Evolutionary conservation across 2,797 vertebrate species (phyloP).

Genomic region (Scolopax bukidnonensis): DNA sequence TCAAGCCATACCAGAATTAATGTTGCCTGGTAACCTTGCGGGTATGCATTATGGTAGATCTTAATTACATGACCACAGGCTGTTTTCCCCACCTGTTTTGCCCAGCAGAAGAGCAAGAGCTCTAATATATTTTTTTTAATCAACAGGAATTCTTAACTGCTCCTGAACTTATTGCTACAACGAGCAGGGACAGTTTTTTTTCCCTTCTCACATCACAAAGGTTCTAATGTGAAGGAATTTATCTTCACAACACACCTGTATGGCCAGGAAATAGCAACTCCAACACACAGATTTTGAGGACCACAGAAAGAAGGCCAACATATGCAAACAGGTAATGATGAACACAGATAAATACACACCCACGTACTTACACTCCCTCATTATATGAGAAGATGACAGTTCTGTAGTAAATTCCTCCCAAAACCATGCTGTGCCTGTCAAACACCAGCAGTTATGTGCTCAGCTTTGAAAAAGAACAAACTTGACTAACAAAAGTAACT

Average conservation of each 20-base stretch:
- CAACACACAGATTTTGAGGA: neutral
- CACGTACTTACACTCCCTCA: neutral
- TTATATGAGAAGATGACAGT: neutral
- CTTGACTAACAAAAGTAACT: neutral
- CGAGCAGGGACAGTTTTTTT: neutral
- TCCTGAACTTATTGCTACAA: neutral
- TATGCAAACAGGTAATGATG: neutral
- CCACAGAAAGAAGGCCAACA: neutral
- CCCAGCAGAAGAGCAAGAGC: conserved; percentile 17
- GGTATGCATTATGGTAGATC: neutral
- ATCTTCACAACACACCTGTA: neutral
- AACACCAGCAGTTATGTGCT: neutral
- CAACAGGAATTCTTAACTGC: neutral
- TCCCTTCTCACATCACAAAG: neutral
- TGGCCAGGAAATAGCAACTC: neutral
- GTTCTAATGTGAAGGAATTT: neutral
- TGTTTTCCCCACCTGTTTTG: conserved; percentile 45
- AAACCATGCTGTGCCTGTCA: neutral
- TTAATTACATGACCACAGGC: conserved; percentile 55
- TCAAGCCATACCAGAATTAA: neutral
- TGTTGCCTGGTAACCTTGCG: neutral
- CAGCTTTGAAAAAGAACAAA: neutral
- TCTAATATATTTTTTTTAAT: conserved; percentile 30
- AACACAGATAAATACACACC: neutral
- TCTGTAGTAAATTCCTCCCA: neutral